Evolutionary conservation across 2,113 vertebrate genomes (phyloP).

Genomic region (Nesoenas mayeri): DNA sequence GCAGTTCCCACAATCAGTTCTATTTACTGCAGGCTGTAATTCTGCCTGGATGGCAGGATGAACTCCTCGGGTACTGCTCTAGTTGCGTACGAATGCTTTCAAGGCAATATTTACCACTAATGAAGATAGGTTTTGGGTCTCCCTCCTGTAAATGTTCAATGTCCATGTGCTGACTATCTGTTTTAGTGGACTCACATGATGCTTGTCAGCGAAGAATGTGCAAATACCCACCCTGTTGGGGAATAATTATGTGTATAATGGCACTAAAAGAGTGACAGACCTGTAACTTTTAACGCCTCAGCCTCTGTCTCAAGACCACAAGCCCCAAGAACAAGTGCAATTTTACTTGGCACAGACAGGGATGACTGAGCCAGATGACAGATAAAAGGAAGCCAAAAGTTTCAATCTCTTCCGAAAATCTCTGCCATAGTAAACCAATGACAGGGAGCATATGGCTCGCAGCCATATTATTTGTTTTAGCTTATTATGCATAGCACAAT

Average conservation of each 20-base stretch:
- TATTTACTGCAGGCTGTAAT: slow-evolving; percentile 8
- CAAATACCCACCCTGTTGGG: background rate
- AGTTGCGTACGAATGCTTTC: background rate
- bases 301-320: background rate
- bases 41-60: background rate
- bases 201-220: fast-evolving
- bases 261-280: background rate
- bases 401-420: slow-evolving; percentile 3
- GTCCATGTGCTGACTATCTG: background rate
- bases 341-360: background rate
- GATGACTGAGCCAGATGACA: background rate
- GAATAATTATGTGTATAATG: background rate
- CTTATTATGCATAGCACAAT: slow-evolving; percentile 48
- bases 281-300: background rate
- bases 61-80: background rate
- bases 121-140: background rate
- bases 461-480: slow-evolving; percentile 36
- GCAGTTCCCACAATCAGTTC: slow-evolving; percentile 27
- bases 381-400: background rate
- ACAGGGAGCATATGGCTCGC: slow-evolving; percentile 4
- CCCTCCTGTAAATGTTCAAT: background rate
- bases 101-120: background rate
- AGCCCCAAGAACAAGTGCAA: background rate
- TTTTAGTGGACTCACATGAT: fast-evolving
- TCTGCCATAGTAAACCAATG: background rate